These are phyloP conservation scores for Porites evermanni DNA, from an alignment of 92 coral and sea anemone genomes.

Conservation along the genomic window DNA sequence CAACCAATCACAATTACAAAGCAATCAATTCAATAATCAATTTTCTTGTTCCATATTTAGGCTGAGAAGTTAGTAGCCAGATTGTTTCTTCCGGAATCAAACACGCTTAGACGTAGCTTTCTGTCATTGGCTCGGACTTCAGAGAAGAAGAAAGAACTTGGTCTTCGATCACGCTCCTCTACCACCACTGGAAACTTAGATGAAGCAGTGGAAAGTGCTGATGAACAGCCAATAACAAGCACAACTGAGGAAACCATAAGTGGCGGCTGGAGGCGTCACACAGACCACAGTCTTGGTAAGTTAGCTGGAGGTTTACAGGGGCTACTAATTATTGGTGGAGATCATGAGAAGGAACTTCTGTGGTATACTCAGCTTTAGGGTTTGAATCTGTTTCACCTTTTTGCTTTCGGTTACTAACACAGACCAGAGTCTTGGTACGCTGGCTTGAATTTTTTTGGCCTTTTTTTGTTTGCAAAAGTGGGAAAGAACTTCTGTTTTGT, in stretches of 20 bases:
- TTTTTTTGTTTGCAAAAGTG: too few relatives aligned
- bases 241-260: conserved; percentile 81
- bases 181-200: conserved; percentile 85
- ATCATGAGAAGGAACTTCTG: too few relatives aligned
- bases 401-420: too few relatives aligned
- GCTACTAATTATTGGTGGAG: too few relatives aligned
- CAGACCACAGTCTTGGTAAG: conserved; percentile 59
- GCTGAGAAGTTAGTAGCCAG: conserved; percentile 95
- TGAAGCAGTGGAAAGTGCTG: conserved; percentile 92
- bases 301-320: background rate
- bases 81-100: conserved; percentile 89
- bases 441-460: too few relatives aligned
- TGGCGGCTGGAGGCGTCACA: conserved; percentile 94
- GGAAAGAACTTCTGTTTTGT: too few relatives aligned
- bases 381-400: too few relatives aligned
- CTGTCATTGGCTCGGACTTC: conserved; percentile 84
- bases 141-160: conserved; percentile 62
- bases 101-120: conserved; percentile 94
- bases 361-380: too few relatives aligned
- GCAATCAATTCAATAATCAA: too few relatives aligned
- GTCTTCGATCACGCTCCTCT: conserved; percentile 68
- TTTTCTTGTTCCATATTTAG: conserved; percentile 36
- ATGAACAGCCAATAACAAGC: conserved; percentile 71
- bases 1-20: too few relatives aligned
- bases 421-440: too few relatives aligned